Conservation (phyloP, 2,888 invertebrate species). For the Deroplatys truncata region DNA sequence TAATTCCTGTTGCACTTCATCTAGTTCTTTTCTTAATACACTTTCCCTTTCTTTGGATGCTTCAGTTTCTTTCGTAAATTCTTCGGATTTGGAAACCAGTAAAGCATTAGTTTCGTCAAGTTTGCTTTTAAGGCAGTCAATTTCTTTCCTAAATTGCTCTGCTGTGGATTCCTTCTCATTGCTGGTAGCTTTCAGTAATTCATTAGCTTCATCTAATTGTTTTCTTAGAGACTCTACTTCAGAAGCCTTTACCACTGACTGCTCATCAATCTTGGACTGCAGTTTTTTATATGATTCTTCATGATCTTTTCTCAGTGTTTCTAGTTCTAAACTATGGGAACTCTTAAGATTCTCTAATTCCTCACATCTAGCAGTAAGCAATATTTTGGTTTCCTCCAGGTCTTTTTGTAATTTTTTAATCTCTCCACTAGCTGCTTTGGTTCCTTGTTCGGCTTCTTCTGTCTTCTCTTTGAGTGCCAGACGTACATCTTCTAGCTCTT, state of each 20-base stretch:
- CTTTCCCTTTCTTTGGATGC: conserved; percentile 38
- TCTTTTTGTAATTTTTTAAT: conserved; percentile 19
- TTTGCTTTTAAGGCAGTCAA: conserved; percentile 37
- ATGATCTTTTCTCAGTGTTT: conserved; percentile 21
- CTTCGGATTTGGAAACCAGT: conserved; percentile 21
- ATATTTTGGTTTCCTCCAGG: conserved; percentile 12
- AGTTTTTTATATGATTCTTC: conserved; percentile 25
- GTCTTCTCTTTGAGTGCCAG: conserved; percentile 25
- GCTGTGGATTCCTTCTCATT: conserved; percentile 30
- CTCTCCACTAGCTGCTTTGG: conserved; percentile 18
- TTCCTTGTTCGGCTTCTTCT: conserved; percentile 26
- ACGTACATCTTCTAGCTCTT: conserved; percentile 48
- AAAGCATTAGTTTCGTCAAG: conserved; percentile 39
- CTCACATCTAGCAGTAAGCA: conserved; percentile 51
- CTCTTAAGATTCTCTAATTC: conserved; percentile 51
- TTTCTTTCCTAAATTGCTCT: conserved; percentile 35
- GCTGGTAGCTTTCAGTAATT: conserved; percentile 22
- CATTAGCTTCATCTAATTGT: conserved; percentile 34
- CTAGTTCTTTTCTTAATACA: conserved; percentile 21
- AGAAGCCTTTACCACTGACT: conserved; percentile 46
- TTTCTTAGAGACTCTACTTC: conserved; percentile 36
- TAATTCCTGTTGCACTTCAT: conserved; percentile 10
- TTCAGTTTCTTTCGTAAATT: conserved; percentile 30
- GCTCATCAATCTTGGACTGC: conserved; percentile 45
- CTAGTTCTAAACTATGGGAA: conserved; percentile 49